A percentile compares a stretch with the other conserved stretches of the same genome.
Evolutionary conservation across 2,888 invertebrate genomes (phyloP).

Genomic region (Ennomos erosarius): DNA sequence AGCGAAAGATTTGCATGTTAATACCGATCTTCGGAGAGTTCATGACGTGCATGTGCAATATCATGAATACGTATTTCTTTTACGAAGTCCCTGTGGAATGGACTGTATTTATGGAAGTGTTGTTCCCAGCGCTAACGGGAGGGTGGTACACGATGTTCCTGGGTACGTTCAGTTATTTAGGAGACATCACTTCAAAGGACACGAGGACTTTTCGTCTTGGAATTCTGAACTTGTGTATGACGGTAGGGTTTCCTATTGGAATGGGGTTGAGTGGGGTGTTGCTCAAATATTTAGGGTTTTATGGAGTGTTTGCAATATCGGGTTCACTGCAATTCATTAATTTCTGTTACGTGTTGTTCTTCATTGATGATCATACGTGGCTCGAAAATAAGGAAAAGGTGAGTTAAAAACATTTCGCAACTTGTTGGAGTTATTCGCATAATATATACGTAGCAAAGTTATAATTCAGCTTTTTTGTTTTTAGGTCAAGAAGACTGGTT

Average conservation of each 20-base stretch:
- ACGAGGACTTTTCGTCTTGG: conserved; percentile 86
- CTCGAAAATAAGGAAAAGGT: conserved; percentile 72
- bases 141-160: conserved; percentile 86
- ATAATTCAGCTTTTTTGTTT: conserved; percentile 29
- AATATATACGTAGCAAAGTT: not conserved
- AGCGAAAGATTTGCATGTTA: conserved; percentile 85
- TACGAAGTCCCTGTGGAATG: conserved; percentile 81
- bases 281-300: conserved; percentile 75
- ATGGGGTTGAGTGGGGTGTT: conserved; percentile 76
- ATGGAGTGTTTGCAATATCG: conserved; percentile 80
- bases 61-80: conserved; percentile 84
- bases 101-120: conserved; percentile 81
- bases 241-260: conserved; percentile 78
- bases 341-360: conserved; percentile 74
- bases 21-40: conserved; percentile 85
- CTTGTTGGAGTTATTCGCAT: conserved; percentile 13
- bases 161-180: conserved; percentile 86
- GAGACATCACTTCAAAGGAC: conserved; percentile 83
- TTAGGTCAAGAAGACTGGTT: conserved; percentile 63
- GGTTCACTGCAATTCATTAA: conserved; percentile 70
- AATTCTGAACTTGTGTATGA: conserved; percentile 78
- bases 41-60: conserved; percentile 76
- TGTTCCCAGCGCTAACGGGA: conserved; percentile 82
- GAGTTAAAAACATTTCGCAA: conserved; percentile 12
- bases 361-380: conserved; percentile 77